phyloP scores from a whole-genome alignment of 2,888 invertebrate species.

The Nematopogon swammerdamellus region DNA sequence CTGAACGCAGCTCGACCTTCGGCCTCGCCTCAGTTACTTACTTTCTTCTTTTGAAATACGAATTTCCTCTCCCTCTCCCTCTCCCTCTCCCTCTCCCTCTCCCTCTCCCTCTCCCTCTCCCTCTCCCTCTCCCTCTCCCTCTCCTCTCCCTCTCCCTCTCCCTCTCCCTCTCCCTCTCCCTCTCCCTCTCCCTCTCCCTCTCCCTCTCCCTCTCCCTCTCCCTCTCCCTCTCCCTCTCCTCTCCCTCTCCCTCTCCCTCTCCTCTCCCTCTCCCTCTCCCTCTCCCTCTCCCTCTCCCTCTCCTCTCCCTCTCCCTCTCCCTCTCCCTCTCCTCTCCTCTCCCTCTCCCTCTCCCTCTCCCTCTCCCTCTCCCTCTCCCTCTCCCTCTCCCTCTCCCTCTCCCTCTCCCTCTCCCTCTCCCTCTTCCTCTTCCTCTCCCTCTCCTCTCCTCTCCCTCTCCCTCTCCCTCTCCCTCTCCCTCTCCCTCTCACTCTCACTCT shows the following conservation, averaged over 20 bases:
- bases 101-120: background rate
- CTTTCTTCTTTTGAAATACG: too few species aligned
- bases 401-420: too few species aligned
- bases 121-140: constrained; percentile 1
- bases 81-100: constrained; percentile 3
- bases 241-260: constrained; percentile 7
- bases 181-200: constrained; percentile 2
- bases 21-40: too few species aligned
- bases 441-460: too few species aligned
- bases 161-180: constrained; percentile 1
- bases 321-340: constrained; percentile 1
- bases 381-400: too few species aligned
- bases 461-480: too few species aligned
- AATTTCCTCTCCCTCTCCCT: too few species aligned
- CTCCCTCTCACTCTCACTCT: too few species aligned
- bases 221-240: constrained; percentile 6
- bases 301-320: constrained; percentile 2
- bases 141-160: constrained; percentile 1
- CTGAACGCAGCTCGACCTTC: too few species aligned
- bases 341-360: constrained; percentile 2
- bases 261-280: too few species aligned
- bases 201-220: constrained; percentile 3
- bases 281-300: constrained; percentile 2
- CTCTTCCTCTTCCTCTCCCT: too few species aligned
- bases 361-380: constrained; percentile 6